Evolutionary conservation across 2,113 vertebrate species (phyloP).

Genomic region (Gulo gulo): DNA sequence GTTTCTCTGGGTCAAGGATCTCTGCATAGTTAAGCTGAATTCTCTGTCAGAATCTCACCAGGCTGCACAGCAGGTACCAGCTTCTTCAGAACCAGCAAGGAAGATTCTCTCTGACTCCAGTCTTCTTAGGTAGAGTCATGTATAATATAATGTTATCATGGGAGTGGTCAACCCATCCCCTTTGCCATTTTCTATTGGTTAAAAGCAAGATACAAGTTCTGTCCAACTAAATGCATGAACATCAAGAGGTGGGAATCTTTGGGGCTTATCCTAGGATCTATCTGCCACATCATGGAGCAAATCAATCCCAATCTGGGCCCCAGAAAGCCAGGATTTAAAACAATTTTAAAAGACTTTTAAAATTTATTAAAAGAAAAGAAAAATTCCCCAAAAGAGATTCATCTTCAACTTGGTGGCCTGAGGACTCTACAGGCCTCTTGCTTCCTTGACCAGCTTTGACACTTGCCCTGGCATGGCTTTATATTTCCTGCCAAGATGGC

Average conservation of each 20-base stretch:
- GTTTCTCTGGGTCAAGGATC: not conserved
- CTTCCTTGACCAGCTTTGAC: slow-evolving; percentile 13
- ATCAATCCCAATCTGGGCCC: not conserved
- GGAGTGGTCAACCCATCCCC: not conserved
- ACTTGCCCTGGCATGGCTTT: not conserved
- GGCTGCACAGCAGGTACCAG: not conserved
- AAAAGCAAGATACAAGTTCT: not conserved
- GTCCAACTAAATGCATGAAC: not conserved
- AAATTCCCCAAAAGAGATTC: not conserved
- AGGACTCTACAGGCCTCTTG: not conserved
- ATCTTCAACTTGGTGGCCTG: not conserved
- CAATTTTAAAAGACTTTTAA: not conserved
- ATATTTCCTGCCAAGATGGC: not conserved
- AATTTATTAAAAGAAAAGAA: not conserved
- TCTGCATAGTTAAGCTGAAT: not conserved
- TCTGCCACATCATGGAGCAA: not conserved
- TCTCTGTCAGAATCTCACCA: not conserved
- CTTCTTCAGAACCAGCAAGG: not conserved
- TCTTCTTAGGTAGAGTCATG: not conserved
- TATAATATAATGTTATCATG: not conserved
- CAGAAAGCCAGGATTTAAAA: not conserved
- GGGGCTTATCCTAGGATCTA: not conserved
- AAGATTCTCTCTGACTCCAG: not conserved
- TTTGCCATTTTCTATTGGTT: not conserved
- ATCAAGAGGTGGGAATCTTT: not conserved